Conservation (phyloP, 2,888 invertebrate genomes). For the Shargacucullia verbasci region DNA sequence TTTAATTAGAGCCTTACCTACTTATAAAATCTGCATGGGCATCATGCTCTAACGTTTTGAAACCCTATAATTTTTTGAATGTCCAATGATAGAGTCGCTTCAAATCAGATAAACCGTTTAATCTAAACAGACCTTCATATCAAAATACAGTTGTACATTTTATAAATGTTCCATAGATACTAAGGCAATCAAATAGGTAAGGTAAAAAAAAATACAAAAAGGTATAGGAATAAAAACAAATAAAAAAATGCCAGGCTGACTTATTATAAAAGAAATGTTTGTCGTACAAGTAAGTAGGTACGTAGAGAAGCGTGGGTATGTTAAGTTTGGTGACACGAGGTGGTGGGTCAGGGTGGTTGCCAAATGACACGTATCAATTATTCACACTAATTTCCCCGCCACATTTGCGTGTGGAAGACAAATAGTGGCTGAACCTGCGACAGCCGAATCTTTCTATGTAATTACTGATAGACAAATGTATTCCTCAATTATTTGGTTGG, state of each 20-base stretch:
- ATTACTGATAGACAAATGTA: constrained; percentile 73
- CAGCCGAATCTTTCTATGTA: constrained; percentile 80
- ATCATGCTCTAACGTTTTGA: neutral
- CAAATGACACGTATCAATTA: constrained; percentile 89
- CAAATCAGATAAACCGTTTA: neutral
- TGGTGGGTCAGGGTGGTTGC: constrained; percentile 78
- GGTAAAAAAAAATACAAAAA: too few species aligned
- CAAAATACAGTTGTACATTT: too few species aligned
- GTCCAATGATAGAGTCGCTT: neutral
- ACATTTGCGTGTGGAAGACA: constrained; percentile 89
- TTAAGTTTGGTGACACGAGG: constrained; percentile 68
- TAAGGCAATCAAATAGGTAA: too few species aligned
- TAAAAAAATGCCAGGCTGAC: too few species aligned
- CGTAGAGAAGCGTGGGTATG: constrained; percentile 57
- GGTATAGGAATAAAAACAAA: too few species aligned
- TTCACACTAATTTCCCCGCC: constrained; percentile 85
- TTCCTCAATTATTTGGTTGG: constrained; percentile 67
- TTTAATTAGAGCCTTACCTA: constrained; percentile 25
- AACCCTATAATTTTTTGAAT: too few species aligned
- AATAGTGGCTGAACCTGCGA: constrained; percentile 79
- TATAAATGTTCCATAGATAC: too few species aligned
- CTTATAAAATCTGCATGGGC: constrained; percentile 9
- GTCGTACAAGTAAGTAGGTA: constrained; percentile 30
- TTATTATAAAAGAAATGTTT: constrained; percentile 25
- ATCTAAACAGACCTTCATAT: neutral